phyloP scores from a whole-genome alignment of 2,888 invertebrate genomes.

The Teleiodes luculella region DNA sequence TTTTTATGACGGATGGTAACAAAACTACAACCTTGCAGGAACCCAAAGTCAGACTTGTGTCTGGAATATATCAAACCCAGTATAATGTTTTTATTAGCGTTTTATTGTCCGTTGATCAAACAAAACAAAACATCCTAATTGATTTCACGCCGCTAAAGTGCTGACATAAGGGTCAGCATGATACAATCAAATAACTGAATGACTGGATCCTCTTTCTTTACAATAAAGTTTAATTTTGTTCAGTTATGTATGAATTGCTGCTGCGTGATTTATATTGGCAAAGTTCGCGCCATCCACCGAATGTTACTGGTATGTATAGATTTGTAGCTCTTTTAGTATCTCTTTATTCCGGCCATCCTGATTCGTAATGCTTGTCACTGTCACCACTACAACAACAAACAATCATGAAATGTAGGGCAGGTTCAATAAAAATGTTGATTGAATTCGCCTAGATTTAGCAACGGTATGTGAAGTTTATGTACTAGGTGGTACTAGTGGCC shows the following conservation, averaged over 20 bases:
- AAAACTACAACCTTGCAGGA: too few relatives aligned
- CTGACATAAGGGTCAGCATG: slow-evolving; percentile 5
- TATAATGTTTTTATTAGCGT: slow-evolving; percentile 13
- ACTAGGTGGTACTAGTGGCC: too few relatives aligned
- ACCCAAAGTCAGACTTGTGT: too few relatives aligned
- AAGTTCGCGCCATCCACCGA: slow-evolving; percentile 22
- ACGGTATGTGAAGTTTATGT: too few relatives aligned
- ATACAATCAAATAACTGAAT: too few relatives aligned
- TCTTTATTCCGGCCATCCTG: slow-evolving; percentile 28
- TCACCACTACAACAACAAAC: slow-evolving; percentile 1
- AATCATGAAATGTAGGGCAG: neutral
- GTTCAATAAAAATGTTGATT: neutral
- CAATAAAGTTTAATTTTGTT: too few relatives aligned
- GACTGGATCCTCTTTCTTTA: neutral
- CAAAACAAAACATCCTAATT: slow-evolving; percentile 19
- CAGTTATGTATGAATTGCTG: neutral
- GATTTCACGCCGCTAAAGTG: slow-evolving; percentile 18
- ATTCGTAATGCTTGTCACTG: slow-evolving; percentile 25
- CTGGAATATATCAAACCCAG: too few relatives aligned
- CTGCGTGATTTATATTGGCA: slow-evolving; percentile 34
- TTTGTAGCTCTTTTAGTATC: slow-evolving; percentile 29
- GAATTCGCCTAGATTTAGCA: neutral
- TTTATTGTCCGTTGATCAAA: slow-evolving; percentile 10
- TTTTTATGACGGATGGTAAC: too few relatives aligned
- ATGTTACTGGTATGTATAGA: too few relatives aligned